Evolutionary conservation across 53 echinoderm and acorn worm genomes (phyloP), one percentile per base, ranked within the genome.

Genomic region (Patiria pectinifera): DNA sequence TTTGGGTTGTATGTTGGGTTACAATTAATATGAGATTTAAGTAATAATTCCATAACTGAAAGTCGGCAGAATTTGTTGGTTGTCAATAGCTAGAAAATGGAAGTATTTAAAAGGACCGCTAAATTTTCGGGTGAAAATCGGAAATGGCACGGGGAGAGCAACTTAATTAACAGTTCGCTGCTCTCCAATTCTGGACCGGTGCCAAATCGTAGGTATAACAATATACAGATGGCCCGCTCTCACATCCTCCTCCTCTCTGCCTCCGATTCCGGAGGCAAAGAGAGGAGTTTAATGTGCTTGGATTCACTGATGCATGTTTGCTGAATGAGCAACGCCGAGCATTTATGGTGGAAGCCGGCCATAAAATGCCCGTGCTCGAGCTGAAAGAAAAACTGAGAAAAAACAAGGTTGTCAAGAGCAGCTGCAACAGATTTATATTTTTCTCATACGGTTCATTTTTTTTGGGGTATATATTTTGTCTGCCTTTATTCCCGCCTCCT

Each of bases 261-360:
- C 45, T 35, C 45, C 45, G 45, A 47, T 12, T 46, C 16, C 19
- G 80, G 80, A 46, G 45, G 46, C 0, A 45, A 46, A 79, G 19
- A 45, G 16, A 45, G 25, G 25, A 6, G 11, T 4, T 76, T 76
- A 18, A 78, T 59, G 9, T 82, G 82, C 53, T 53, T 82, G 59
- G n/a, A 82, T 82, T 53, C 59, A 24, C 18, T 82, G 82, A 82
- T 82, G 82, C 82, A 82, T 82, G 53, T 44, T 14, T 82, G 82
- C 15, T 82, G 15, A 82, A 82, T 59, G 82, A 82, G 44, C 18
- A 82, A 59, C 59, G n/a, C n/a, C 11, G 11, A 21, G 23, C 82
- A 21, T 82, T 82, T 59, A 59, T 9, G 59, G 24, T 15, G 44
- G 15, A 45, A 79, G 45, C 80, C 11, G 80, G 35, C 80, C 80